Conservation (phyloP, 2,797 vertebrate genomes). For the Micromesistius poutassou region DNA sequence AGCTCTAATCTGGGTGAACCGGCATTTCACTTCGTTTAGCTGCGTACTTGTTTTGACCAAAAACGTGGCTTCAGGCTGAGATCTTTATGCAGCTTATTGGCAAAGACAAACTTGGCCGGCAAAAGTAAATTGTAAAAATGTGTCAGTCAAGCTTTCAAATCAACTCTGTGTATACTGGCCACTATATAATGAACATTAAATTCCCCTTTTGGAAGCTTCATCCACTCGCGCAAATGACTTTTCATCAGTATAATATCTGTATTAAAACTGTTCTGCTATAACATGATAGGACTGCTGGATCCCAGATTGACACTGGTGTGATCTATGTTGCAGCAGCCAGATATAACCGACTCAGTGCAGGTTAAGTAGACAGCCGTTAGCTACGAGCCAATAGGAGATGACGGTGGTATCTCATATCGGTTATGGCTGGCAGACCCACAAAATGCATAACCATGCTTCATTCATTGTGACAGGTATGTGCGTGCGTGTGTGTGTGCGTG, state of each 20-base stretch:
- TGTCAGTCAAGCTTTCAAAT: background rate
- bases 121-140: background rate
- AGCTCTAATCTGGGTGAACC: no score
- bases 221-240: background rate
- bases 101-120: no score
- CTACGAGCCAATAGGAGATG: conserved; percentile 48
- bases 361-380: conserved; percentile 57
- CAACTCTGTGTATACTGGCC: background rate
- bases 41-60: no score
- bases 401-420: conserved; percentile 43
- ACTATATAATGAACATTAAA: background rate
- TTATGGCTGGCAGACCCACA: conserved; percentile 23
- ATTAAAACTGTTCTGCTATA: background rate
- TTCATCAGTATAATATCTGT: background rate
- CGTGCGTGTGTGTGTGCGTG: conserved; percentile 17
- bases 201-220: background rate
- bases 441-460: conserved; percentile 16
- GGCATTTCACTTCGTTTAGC: no score
- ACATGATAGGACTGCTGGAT: background rate
- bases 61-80: no score
- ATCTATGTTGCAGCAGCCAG: conserved; percentile 49
- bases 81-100: no score
- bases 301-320: conserved; percentile 24
- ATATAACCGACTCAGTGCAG: conserved; percentile 55
- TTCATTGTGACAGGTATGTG: conserved; percentile 13